These are phyloP conservation scores for Hirtodrosophila duncani DNA, from an alignment of 2,888 invertebrate species.

Conservation along the genomic window DNA sequence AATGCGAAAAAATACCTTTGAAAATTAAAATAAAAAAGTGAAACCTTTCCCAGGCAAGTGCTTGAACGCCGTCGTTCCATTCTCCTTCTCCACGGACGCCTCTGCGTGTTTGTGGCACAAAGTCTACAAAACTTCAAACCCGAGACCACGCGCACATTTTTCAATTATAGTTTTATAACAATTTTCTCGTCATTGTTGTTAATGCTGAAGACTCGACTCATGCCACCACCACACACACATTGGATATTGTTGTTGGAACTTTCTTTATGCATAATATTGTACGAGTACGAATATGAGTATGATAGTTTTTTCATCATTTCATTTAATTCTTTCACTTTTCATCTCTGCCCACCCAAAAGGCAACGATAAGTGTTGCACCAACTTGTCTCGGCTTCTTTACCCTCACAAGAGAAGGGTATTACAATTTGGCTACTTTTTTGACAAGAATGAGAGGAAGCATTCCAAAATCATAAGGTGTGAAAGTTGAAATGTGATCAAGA, in stretches of 20 bases:
- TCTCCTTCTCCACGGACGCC: conserved; percentile 2
- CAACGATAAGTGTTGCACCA: conserved; percentile 1
- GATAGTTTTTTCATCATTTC: conserved; percentile 41
- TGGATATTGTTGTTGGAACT: conserved; percentile 47
- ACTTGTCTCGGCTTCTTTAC: too few species aligned
- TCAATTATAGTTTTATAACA: conserved; percentile 61
- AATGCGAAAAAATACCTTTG: conserved; percentile 33
- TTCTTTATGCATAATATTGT: conserved; percentile 49
- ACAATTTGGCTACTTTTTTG: too few species aligned
- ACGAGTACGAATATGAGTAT: conserved; percentile 13
- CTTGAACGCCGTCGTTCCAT: not conserved
- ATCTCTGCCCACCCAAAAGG: conserved; percentile 1
- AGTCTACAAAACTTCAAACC: conserved; percentile 2
- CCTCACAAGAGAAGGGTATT: too few species aligned
- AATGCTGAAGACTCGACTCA: conserved; percentile 25
- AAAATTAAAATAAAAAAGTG: conserved; percentile 21
- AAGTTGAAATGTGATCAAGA: too few species aligned
- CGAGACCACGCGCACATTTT: conserved; percentile 41
- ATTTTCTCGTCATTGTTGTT: conserved; percentile 69
- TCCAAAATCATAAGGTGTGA: too few species aligned
- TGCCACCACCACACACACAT: conserved; percentile 1
- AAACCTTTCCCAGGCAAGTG: conserved; percentile 32
- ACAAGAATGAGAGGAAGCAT: too few species aligned
- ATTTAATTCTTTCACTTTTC: conserved; percentile 45
- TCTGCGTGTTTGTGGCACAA: conserved; percentile 18